Base-by-base conservation (phyloP, 2,888 invertebrate species). In the Masnerella sp. region DNA sequence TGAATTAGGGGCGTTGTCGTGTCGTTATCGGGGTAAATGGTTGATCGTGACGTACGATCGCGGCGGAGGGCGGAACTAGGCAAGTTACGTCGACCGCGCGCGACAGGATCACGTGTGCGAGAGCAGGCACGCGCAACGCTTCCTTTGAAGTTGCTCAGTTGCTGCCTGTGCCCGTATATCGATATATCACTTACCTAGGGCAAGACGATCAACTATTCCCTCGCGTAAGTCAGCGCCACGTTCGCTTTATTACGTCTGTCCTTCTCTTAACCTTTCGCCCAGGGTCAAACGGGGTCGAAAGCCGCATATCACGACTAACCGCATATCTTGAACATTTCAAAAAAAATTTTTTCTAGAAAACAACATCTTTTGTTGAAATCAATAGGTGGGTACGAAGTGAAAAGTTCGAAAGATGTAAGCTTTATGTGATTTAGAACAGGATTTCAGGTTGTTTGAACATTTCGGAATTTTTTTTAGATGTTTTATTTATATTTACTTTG, bases 101-200 rank as follows among this genome's bases (percentile, higher is more conserved):
- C 58, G 79, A 77, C 78, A 74, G 59, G 58, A 76, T 77, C 76
- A 74, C 71, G 69, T 69, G 69, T 72, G 62, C 22, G 58, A 58
- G 70, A 72, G 67, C 32, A 70, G 58, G 70, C 70, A 73, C 71
- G 70, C 67, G 72, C 72, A 64, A 61, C 65, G 65, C 47, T 74
- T 69, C 74, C 79, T 81, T 81, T 80, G 78, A 81, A 78, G 77
- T 79, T 76, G 69, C 75, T 72, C 62, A 38, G 45, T 71, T 47
- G 51, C 64, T 77, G 72, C 76, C 78, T 72, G 76, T 42, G 69
- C 62, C 65, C 68, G 73, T 65, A 68, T 76, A 79, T 78, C 76
- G 80, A 81, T 81, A 80, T 76, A 79, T 78, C 79, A 80, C 77
- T 79, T 80, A 78, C 76, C 73, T 76, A 75, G 61, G 68, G 71